Conservation (phyloP, 2,888 invertebrate species). For the Callyntrura guangdongensis region DNA sequence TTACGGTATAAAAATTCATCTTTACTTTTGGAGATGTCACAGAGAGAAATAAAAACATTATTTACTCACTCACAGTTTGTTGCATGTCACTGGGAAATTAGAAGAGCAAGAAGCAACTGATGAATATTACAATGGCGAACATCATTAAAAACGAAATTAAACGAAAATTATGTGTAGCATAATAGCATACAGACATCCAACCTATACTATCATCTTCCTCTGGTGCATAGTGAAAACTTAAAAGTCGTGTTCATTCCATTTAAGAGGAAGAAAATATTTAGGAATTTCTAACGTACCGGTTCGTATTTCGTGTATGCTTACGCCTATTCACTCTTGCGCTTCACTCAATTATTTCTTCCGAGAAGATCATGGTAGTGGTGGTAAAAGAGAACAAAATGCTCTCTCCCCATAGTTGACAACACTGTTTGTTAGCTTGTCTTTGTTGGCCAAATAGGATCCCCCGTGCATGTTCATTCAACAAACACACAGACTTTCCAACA, state of each 20-base stretch:
- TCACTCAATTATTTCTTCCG: background rate
- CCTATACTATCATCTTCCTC: no score
- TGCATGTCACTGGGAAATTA: no score
- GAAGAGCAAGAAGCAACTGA: background rate
- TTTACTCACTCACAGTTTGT: no score
- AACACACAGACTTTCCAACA: constrained; percentile 19
- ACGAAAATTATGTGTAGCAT: background rate
- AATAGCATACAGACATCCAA: no score
- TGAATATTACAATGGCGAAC: background rate
- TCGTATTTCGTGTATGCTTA: background rate
- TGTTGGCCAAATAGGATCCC: constrained; percentile 26
- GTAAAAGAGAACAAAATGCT: constrained; percentile 8
- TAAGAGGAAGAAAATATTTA: background rate
- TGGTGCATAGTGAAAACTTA: no score
- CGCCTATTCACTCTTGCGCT: background rate
- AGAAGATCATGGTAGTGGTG: background rate
- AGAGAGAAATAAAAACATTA: no score
- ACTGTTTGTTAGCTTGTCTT: constrained; percentile 4
- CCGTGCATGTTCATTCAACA: background rate
- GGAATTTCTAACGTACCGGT: constrained; percentile 1
- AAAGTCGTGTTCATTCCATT: background rate
- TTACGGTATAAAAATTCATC: no score
- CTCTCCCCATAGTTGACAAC: constrained; percentile 32
- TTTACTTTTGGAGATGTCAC: no score
- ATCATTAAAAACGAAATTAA: constrained; percentile 5